Base-by-base conservation (phyloP, 2,888 invertebrate genomes). In the Siphonodentalium dalli region DNA sequence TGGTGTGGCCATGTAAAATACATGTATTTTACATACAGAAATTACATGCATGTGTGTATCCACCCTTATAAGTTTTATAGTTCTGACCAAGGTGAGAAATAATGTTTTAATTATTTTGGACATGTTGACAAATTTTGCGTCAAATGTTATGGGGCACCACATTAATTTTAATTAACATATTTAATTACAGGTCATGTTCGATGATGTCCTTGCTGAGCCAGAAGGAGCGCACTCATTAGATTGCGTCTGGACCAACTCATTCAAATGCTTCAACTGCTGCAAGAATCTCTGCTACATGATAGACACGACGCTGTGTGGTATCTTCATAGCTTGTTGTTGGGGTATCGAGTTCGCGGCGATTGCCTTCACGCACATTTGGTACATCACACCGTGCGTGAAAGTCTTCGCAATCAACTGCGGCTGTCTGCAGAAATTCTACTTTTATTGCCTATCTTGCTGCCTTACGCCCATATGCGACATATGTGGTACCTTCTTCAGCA, bases 201-300 rank as follows among this genome's bases (percentile, higher is more conserved):
- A 71, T n/a, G 71, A 74, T 23, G 67, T 73, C 7, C 34, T 75
- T n/a, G 75, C 63, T 0, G 75, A 75, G 41, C 72, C 75, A 2
- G 74, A 75, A 23, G 69, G 69, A 6, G 62, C 63, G 15, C 69
- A 63, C 42, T 66, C 66, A 37, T 59, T 88, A 0, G 88, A 89
- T 74, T 89, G 88, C 78, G 87, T 88, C 40, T 90, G 90, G 90
- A 83, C 86, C 8, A 81, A 87, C 41, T 87, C 88, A 70, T 84
- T 85, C 69, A 48, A 27, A 21, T 66, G 89, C 77, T 90, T 89
- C 82, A 84, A 85, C 39, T 82, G 86, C 65, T 85, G 88, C 18
- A 85, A 87, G 63, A 86, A 87, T 76, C 86, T 86, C 77, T 89
- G 89, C 78, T 90, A 90, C 84, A 86, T 87, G 15, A 76, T 87